Percentiles rank a stretch among this genome's conserved stretches.
phyloP scores from a whole-genome alignment of 2,113 vertebrate species.

The Sapayoa aenigma region DNA sequence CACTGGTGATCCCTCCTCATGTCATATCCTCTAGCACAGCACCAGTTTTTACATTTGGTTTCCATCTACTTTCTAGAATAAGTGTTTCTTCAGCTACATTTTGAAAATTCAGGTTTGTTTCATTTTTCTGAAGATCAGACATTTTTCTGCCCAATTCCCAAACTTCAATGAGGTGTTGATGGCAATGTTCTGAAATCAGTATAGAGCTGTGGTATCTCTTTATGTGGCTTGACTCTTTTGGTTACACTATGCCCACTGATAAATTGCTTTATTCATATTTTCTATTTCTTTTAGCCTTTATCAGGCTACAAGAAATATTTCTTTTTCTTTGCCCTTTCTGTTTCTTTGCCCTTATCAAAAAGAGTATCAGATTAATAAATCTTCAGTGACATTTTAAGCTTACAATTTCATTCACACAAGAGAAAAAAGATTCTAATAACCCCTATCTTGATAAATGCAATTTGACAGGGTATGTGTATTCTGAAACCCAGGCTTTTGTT shows the following conservation, averaged over 20 bases:
- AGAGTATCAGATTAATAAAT: constrained; percentile 65
- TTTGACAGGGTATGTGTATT: constrained; percentile 50
- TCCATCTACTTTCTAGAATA: neutral
- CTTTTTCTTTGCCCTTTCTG: constrained; percentile 26
- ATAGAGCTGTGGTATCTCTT: neutral
- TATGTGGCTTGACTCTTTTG: neutral
- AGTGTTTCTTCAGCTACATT: neutral
- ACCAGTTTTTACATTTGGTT: neutral
- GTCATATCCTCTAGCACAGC: rapidly evolving
- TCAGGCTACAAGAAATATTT: constrained; percentile 37
- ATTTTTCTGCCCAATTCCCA: neutral
- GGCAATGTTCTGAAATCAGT: neutral
- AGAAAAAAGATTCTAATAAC: constrained; percentile 67
- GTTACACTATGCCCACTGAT: neutral
- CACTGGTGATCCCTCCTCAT: neutral
- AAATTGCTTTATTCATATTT: constrained; percentile 50
- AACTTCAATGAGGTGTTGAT: neutral
- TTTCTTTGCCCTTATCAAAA: constrained; percentile 63
- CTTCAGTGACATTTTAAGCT: constrained; percentile 67
- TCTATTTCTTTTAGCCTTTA: constrained; percentile 26
- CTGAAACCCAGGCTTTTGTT: constrained; percentile 50
- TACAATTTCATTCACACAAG: constrained; percentile 61
- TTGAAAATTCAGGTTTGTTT: neutral
- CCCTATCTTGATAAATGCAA: constrained; percentile 61
- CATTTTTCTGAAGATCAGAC: neutral